A percentile compares a stretch with the other conserved stretches of the same genome.
Evolutionary conservation across 2,888 invertebrate genomes (phyloP).

Genomic region (Disparrhopalites patrizii): DNA sequence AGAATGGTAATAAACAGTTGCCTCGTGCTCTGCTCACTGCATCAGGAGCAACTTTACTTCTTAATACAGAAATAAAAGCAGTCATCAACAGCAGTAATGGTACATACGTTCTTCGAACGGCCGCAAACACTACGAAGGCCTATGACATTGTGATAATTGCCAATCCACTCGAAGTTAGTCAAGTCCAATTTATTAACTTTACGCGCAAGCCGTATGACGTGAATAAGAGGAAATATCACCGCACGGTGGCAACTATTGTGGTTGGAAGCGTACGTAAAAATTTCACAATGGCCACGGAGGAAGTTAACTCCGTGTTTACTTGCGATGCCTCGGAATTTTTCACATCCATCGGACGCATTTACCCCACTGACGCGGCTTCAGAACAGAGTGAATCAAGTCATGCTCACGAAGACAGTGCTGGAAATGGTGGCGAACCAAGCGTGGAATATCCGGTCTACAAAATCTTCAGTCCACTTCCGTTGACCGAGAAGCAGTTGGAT

Average conservation of each 20-base stretch:
- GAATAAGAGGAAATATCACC: conserved; percentile 53
- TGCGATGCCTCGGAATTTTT: conserved; percentile 54
- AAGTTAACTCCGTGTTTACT: conserved; percentile 52
- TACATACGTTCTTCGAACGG: conserved; percentile 22
- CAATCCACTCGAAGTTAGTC: conserved; percentile 55
- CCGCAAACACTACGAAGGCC: not conserved
- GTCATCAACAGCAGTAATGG: conserved; percentile 51
- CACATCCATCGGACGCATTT: conserved; percentile 51
- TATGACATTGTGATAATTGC: conserved; percentile 62
- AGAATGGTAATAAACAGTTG: conserved; percentile 59
- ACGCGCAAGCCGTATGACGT: conserved; percentile 50
- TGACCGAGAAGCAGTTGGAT: conserved; percentile 54
- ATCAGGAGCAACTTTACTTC: conserved; percentile 52
- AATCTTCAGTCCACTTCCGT: conserved; percentile 57
- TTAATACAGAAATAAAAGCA: conserved; percentile 37
- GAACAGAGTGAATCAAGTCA: no score
- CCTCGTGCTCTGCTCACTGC: conserved; percentile 51
- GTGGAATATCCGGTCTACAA: conserved; percentile 56
- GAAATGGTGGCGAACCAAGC: conserved; percentile 10
- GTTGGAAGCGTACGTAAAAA: conserved; percentile 51
- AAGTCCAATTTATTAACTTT: conserved; percentile 55
- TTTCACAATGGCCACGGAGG: conserved; percentile 51
- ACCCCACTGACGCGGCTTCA: conserved; percentile 37
- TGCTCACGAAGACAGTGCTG: not conserved
- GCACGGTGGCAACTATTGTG: conserved; percentile 58